Conservation (phyloP, 37 sponge, comb jelly and placozoan species). For the Lycopodina hypogea region DNA sequence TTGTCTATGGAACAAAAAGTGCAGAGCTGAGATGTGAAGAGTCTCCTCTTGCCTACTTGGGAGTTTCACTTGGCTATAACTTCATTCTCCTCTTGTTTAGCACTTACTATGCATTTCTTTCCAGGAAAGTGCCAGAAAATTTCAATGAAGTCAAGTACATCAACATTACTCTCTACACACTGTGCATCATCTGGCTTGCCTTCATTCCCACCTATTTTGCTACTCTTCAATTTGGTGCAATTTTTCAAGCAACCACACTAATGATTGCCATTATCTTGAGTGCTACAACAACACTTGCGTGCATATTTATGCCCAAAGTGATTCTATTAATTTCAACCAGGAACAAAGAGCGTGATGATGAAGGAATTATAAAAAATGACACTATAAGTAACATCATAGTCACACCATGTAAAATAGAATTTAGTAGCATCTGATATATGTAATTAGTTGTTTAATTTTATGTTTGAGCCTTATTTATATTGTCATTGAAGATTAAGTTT, state of each 20-base stretch:
- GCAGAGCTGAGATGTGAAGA: conserved; percentile 29
- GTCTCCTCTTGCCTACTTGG: conserved; percentile 7
- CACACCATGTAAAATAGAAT: too few species aligned
- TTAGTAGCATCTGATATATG: too few species aligned
- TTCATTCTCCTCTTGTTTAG: conserved; percentile 36
- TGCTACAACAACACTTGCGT: conserved; percentile 4
- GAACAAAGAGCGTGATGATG: not conserved
- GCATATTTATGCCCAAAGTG: not conserved
- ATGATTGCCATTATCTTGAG: conserved; percentile 2
- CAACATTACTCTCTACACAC: too few species aligned
- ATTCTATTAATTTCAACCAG: not conserved
- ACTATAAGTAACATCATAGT: too few species aligned
- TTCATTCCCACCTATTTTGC: conserved; percentile 52
- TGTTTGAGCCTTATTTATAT: too few species aligned
- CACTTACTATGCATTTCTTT: conserved; percentile 61
- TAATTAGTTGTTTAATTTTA: too few species aligned
- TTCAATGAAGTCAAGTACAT: too few species aligned
- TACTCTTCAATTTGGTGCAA: conserved; percentile 10
- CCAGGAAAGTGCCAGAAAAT: too few species aligned
- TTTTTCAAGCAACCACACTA: conserved; percentile 1
- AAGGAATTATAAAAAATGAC: not conserved
- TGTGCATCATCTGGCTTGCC: too few species aligned
- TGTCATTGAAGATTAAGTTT: too few species aligned
- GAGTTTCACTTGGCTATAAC: conserved; percentile 40
- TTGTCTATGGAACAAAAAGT: not conserved